These are phyloP conservation scores for Leptatherina wallacei DNA, from an alignment of 2,797 vertebrate species.

Conservation along the genomic window DNA sequence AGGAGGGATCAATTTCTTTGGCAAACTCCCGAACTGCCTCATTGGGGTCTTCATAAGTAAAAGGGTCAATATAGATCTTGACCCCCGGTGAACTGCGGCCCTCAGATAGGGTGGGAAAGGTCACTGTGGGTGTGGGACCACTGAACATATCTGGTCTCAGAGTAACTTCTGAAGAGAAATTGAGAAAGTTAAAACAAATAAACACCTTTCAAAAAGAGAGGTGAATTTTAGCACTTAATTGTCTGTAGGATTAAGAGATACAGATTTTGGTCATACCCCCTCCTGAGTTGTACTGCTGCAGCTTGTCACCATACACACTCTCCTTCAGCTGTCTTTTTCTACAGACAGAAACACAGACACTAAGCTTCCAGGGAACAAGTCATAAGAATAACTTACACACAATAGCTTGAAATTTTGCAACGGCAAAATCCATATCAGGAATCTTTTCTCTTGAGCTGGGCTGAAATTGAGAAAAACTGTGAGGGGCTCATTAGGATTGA, in stretches of 20 bases:
- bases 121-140: slow-evolving; percentile 75
- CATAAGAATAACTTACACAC: slow-evolving; percentile 16
- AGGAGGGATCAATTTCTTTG: slow-evolving; percentile 96
- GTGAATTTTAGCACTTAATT: background rate
- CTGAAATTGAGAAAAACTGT: slow-evolving; percentile 38
- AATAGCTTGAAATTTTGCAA: slow-evolving; percentile 31
- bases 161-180: slow-evolving; percentile 68
- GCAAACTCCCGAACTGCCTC: slow-evolving; percentile 95
- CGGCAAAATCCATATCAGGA: slow-evolving; percentile 55
- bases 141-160: slow-evolving; percentile 80
- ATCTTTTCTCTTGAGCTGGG: slow-evolving; percentile 36
- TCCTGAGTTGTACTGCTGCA: slow-evolving; percentile 94
- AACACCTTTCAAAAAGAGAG: background rate
- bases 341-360: slow-evolving; percentile 7
- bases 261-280: slow-evolving; percentile 79
- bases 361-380: slow-evolving; percentile 11
- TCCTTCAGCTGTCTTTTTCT: slow-evolving; percentile 93
- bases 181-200: slow-evolving; percentile 1
- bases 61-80: slow-evolving; percentile 98
- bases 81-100: slow-evolving; percentile 89
- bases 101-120: slow-evolving; percentile 83
- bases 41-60: slow-evolving; percentile 96
- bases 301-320: slow-evolving; percentile 91
- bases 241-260: background rate
- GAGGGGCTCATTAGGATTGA: slow-evolving; percentile 42